Evolutionary conservation across 1,140 invertebrate species (phyloP).

Genomic region (Tetranychus urticae): DNA sequence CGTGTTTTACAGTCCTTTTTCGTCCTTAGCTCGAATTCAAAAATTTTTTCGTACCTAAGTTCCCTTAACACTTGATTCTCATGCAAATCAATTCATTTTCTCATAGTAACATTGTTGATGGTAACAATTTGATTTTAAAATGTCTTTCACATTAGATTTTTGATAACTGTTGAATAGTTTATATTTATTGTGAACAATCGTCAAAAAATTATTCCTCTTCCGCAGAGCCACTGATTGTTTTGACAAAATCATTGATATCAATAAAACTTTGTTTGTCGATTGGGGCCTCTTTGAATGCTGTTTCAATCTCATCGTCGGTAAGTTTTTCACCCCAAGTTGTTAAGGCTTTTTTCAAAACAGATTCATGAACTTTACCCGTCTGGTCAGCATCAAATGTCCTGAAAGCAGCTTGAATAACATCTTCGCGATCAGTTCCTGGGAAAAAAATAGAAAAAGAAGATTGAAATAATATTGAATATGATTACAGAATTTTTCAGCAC

Average conservation of each 20-base stretch:
- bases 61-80: too few species aligned
- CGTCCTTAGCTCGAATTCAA: too few species aligned
- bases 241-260: conserved; percentile 8
- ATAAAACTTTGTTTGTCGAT: conserved; percentile 14
- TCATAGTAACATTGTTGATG: too few species aligned
- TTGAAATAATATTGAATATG: neutral
- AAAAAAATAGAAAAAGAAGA: neutral
- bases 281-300: conserved; percentile 14
- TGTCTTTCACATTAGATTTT: neutral
- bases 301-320: conserved; percentile 43
- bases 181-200: too few species aligned
- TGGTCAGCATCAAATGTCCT: conserved; percentile 30
- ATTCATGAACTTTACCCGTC: conserved; percentile 30
- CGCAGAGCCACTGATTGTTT: neutral
- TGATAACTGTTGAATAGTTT: neutral
- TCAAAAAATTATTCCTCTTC: neutral
- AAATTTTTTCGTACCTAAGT: too few species aligned
- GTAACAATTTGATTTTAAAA: neutral
- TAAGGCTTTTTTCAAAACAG: conserved; percentile 45
- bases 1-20: too few species aligned
- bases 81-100: too few species aligned
- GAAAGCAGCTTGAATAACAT: conserved; percentile 34
- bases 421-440: conserved; percentile 30
- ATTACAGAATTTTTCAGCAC: neutral
- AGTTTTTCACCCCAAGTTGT: conserved; percentile 94